Percentiles rank a stretch among this genome's conserved stretches.
phyloP scores from a whole-genome alignment of 2,888 invertebrate species.

The Limnephilus lunatus region DNA sequence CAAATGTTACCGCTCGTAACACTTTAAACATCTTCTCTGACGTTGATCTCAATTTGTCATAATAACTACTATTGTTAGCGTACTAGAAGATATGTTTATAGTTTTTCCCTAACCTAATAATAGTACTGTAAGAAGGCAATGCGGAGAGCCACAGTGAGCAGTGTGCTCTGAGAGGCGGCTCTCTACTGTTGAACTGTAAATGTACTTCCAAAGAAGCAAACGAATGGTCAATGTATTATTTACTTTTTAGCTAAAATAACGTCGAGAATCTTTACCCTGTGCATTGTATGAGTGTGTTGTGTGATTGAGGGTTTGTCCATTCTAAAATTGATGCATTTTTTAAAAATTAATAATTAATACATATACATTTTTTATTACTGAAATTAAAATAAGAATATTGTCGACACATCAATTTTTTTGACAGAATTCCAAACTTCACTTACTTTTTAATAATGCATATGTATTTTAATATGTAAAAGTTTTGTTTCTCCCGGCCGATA shows the following conservation, averaged over 20 bases:
- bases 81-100: constrained; percentile 9
- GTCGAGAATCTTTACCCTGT: neutral
- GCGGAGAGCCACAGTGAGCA: neutral
- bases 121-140: neutral
- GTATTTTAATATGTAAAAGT: no score
- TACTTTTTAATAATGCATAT: neutral
- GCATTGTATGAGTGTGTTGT: neutral
- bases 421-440: neutral
- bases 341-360: neutral
- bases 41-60: constrained; percentile 54
- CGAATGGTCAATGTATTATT: neutral
- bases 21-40: constrained; percentile 26
- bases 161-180: no score
- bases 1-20: constrained; percentile 47
- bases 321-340: neutral
- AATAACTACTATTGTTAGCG: constrained; percentile 40
- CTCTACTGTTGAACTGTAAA: neutral
- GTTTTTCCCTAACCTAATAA: neutral
- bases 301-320: neutral
- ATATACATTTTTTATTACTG: neutral
- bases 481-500: neutral
- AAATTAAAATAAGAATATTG: neutral
- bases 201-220: neutral
- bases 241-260: neutral
- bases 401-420: neutral